phyloP scores from a whole-genome alignment of 2,888 invertebrate genomes.

The Campaea margaritaria region DNA sequence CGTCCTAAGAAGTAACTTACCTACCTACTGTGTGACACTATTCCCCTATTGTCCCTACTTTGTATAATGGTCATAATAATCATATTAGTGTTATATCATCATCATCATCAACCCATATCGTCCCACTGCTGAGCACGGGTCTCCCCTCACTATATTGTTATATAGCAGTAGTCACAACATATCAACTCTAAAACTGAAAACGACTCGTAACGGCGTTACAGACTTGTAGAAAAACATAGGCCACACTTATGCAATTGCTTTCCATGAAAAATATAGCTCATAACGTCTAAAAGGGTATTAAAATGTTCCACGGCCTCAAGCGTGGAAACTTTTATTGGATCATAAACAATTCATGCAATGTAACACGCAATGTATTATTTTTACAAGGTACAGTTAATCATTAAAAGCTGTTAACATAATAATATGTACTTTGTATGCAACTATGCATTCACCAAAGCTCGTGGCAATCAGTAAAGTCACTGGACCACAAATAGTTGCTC shows the following conservation, averaged over 20 bases:
- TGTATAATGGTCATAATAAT: no score
- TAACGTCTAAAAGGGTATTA: constrained; percentile 38
- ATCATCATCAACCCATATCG: no score
- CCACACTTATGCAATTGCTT: constrained; percentile 26
- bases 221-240: constrained; percentile 8
- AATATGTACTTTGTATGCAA: constrained; percentile 22
- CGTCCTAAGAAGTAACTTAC: no score
- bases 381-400: constrained; percentile 36
- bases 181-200: constrained; percentile 2
- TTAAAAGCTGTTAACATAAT: constrained; percentile 14
- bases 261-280: constrained; percentile 37
- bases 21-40: no score
- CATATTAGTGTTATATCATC: no score
- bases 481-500: constrained; percentile 41
- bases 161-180: background rate
- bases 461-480: constrained; percentile 35
- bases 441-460: constrained; percentile 23
- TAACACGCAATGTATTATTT: constrained; percentile 39
- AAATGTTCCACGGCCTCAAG: constrained; percentile 39
- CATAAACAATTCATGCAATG: constrained; percentile 43
- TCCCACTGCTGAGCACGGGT: no score
- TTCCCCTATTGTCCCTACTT: no score
- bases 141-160: no score
- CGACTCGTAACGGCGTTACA: background rate
- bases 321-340: constrained; percentile 43